phyloP scores from a whole-genome alignment of 2,888 invertebrate genomes.

The Candidula unifasciata region DNA sequence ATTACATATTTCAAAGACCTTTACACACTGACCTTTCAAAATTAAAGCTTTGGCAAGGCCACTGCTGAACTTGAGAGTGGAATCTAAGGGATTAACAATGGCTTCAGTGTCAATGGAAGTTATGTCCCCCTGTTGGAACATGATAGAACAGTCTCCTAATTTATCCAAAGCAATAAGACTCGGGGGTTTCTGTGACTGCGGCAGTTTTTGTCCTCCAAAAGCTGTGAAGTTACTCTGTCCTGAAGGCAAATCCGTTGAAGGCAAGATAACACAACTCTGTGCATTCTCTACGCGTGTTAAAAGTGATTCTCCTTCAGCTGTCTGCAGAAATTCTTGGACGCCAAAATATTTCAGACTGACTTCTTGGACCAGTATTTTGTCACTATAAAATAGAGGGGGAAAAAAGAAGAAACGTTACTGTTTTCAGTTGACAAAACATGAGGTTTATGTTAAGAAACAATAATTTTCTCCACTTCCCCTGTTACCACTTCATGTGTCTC shows the following conservation, averaged over 20 bases:
- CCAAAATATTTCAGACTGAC: conserved; percentile 39
- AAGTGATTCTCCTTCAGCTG: conserved; percentile 15
- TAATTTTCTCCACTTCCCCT: too few species aligned
- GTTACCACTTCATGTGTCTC: too few species aligned
- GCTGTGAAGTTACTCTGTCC: not conserved
- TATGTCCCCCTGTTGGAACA: conserved; percentile 40
- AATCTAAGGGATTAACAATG: conserved; percentile 42
- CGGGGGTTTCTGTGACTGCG: conserved; percentile 3
- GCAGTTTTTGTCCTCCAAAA: not conserved
- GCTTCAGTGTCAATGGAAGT: conserved; percentile 18
- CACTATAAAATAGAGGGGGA: conserved; percentile 1
- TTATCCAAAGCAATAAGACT: not conserved
- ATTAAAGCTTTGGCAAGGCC: conserved; percentile 16
- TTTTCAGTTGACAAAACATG: too few species aligned
- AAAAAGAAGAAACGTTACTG: not conserved
- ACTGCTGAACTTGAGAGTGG: conserved; percentile 10
- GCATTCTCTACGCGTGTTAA: conserved; percentile 2
- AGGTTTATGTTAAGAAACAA: too few species aligned
- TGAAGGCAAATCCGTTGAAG: not conserved
- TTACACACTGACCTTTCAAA: conserved; percentile 25
- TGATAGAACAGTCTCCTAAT: not conserved
- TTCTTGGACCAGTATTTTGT: conserved; percentile 3
- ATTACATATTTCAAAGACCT: not conserved
- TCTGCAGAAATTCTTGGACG: conserved; percentile 38
- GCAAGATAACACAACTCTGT: conserved; percentile 7